Conservation (phyloP, 2,113 vertebrate species). For the Oncorhynchus masou region DNA sequence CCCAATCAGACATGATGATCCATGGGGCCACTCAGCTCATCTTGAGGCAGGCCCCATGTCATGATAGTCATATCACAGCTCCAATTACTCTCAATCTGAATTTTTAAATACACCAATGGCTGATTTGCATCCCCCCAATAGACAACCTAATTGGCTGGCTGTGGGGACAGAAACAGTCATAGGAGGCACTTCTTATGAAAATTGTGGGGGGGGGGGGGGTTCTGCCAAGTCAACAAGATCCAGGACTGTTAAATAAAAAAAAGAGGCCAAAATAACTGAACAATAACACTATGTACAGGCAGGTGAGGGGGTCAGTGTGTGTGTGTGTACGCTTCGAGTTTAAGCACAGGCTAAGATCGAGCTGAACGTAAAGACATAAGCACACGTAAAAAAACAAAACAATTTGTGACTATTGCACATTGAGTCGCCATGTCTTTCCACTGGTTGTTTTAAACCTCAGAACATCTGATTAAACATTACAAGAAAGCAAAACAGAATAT, state of each 20-base stretch:
- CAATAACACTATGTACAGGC: constrained; percentile 43
- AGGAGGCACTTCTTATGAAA: constrained; percentile 15
- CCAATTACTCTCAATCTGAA: background rate
- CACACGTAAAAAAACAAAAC: constrained; percentile 15
- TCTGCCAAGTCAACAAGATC: background rate
- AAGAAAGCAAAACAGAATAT: constrained; percentile 29
- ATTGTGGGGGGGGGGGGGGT: background rate
- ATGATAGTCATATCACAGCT: background rate
- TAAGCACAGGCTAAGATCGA: constrained; percentile 25
- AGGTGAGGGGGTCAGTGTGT: constrained; percentile 18
- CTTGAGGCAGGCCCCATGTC: background rate
- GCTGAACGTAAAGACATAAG: constrained; percentile 24
- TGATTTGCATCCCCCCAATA: background rate
- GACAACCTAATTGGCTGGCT: background rate
- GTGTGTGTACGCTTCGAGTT: constrained; percentile 11
- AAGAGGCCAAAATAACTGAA: constrained; percentile 30
- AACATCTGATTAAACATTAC: constrained; percentile 36
- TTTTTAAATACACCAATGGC: constrained; percentile 10
- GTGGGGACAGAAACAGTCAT: background rate
- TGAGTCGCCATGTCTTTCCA: constrained; percentile 35
- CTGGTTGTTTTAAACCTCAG: constrained; percentile 48
- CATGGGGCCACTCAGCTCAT: no score
- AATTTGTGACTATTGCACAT: constrained; percentile 53
- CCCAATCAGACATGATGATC: background rate
- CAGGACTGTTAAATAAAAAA: background rate